A percentile compares a stretch with the other conserved stretches of the same genome.
Conservation (phyloP, 2,797 vertebrate species). For the Hippocampus kuda region DNA sequence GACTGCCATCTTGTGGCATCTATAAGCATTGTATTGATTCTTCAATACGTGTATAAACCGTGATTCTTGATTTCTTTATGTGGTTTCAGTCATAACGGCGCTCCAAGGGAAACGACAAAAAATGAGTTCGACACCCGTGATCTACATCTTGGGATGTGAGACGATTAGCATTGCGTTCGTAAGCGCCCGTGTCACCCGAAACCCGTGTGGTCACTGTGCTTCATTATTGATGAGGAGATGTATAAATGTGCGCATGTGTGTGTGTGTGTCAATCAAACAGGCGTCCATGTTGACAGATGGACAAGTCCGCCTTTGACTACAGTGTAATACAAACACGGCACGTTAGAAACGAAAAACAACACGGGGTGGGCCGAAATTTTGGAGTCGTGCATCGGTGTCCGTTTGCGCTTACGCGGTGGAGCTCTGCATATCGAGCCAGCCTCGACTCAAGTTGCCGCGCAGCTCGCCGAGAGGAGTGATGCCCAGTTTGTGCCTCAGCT, state of each 20-base stretch:
- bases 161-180: neutral
- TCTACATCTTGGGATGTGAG: too few species aligned
- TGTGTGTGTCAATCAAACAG: conserved; percentile 28
- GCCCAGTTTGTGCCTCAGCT: conserved; percentile 89
- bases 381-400: neutral
- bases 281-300: too few species aligned
- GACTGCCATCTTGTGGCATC: too few species aligned
- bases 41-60: too few species aligned
- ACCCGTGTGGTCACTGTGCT: conserved; percentile 29
- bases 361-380: too few species aligned
- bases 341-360: too few species aligned
- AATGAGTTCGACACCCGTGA: too few species aligned
- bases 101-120: too few species aligned
- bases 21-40: too few species aligned
- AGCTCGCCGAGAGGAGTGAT: conserved; percentile 81
- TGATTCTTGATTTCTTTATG: too few species aligned
- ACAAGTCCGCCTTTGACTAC: neutral
- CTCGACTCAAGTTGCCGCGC: conserved; percentile 82
- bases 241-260: conserved; percentile 19
- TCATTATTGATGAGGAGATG: conserved; percentile 56
- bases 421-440: conserved; percentile 93
- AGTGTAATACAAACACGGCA: too few species aligned
- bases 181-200: neutral
- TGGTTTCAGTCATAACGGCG: too few species aligned
- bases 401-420: conserved; percentile 77